A percentile compares a stretch with the other conserved stretches of the same genome.
phyloP scores from a whole-genome alignment of 2,113 vertebrate genomes.

The Todiramphus chloris region DNA sequence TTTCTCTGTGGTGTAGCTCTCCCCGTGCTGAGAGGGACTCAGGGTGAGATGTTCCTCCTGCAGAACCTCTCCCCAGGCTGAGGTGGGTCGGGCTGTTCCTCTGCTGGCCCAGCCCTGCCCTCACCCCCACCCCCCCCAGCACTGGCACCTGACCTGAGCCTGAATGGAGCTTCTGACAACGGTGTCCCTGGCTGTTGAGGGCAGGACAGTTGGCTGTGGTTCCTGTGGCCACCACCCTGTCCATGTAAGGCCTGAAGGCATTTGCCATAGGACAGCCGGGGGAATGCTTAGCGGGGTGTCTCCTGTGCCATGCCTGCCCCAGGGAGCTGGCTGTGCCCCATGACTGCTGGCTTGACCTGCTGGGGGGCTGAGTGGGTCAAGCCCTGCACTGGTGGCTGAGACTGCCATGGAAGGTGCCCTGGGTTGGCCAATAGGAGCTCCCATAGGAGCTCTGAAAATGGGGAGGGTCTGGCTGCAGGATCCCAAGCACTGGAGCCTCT shows the following conservation, averaged over 20 bases:
- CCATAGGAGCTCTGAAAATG: neutral
- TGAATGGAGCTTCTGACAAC: neutral
- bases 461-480: neutral
- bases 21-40: neutral
- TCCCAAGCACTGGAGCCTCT: fast-evolving
- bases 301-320: neutral
- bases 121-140: neutral
- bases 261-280: neutral
- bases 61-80: neutral
- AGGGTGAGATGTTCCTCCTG: neutral
- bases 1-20: neutral
- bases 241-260: neutral
- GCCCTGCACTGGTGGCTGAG: neutral
- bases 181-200: neutral
- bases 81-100: neutral
- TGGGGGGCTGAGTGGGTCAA: neutral
- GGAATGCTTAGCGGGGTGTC: fast-evolving
- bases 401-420: neutral
- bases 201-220: neutral
- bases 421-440: neutral
- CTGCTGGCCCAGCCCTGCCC: neutral
- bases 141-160: neutral
- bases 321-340: neutral
- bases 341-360: neutral
- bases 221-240: neutral